phyloP scores from a whole-genome alignment of 2,113 vertebrate genomes.

The Rhombomys opimus region DNA sequence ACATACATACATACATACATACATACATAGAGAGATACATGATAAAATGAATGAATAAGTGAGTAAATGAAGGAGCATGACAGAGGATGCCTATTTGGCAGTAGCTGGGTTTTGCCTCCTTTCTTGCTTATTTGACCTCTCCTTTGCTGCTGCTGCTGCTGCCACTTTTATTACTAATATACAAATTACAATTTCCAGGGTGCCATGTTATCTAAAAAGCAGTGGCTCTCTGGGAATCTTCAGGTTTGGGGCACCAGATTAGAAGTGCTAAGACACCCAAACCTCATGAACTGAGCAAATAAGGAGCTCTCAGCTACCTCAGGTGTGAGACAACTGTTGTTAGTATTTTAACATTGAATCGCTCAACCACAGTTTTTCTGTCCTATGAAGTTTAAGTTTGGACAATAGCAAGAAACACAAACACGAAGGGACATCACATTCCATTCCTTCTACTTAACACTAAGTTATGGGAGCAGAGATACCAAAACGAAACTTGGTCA shows the following conservation, averaged over 20 bases:
- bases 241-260: background rate
- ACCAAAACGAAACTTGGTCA: background rate
- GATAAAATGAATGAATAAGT: no score
- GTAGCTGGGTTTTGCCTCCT: background rate
- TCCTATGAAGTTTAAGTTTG: background rate
- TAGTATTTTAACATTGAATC: background rate
- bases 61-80: no score
- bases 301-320: background rate
- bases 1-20: rapidly evolving
- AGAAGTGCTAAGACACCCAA: background rate
- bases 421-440: background rate
- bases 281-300: background rate
- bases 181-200: background rate
- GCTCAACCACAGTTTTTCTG: background rate
- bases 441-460: background rate
- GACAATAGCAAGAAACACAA: background rate
- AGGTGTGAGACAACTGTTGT: background rate
- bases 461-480: background rate
- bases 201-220: background rate
- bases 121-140: background rate
- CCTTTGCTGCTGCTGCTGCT: background rate
- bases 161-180: background rate
- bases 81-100: background rate
- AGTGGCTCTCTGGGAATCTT: background rate
- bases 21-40: no score